These are phyloP conservation scores for Odontophorus gujanensis DNA, from an alignment of 2,113 vertebrate species.

Conservation along the genomic window DNA sequence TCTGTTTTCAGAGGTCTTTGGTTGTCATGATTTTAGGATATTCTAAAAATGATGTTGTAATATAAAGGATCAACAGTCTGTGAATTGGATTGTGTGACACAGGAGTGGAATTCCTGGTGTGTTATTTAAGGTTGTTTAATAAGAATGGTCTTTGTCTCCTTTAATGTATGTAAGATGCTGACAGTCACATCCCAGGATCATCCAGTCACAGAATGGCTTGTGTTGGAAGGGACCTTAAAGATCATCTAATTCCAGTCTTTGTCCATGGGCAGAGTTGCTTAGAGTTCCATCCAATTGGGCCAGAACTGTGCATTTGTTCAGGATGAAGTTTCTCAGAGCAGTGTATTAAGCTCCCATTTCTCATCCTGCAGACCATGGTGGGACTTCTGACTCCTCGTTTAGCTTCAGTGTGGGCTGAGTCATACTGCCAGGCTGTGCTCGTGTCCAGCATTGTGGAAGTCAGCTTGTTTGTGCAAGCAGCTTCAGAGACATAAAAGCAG, in stretches of 20 bases:
- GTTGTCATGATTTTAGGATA: neutral
- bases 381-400: neutral
- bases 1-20: neutral
- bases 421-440: neutral
- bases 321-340: neutral
- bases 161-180: neutral
- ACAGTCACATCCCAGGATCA: neutral
- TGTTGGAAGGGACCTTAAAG: neutral
- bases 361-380: neutral
- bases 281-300: no score
- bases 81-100: neutral
- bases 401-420: neutral
- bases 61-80: neutral
- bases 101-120: neutral
- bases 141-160: neutral
- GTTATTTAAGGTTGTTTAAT: neutral
- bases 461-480: neutral
- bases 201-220: neutral
- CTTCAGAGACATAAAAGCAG: neutral
- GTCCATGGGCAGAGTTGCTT: neutral
- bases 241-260: neutral
- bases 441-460: accelerated
- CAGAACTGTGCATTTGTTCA: neutral
- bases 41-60: neutral
- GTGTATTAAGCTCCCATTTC: neutral